phyloP scores from a whole-genome alignment of 2,888 invertebrate genomes.

The Drepana falcataria region DNA sequence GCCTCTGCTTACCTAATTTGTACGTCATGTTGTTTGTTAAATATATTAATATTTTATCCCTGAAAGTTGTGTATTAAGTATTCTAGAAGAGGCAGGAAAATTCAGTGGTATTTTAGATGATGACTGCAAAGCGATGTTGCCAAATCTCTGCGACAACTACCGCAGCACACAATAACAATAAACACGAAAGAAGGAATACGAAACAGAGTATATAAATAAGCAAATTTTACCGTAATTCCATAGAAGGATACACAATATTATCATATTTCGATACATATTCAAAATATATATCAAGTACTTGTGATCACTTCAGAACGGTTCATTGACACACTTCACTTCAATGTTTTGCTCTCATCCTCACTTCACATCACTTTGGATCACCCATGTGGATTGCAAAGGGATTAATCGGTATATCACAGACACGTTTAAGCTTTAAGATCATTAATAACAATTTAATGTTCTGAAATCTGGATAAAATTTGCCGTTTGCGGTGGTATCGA shows the following conservation, averaged over 20 bases:
- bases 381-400: constrained; percentile 1
- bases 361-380: constrained; percentile 18
- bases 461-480: constrained; percentile 39
- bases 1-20: no score
- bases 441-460: constrained; percentile 32
- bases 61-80: background rate
- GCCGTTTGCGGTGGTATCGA: constrained; percentile 48
- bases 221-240: constrained; percentile 47
- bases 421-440: constrained; percentile 17
- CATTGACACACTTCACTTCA: constrained; percentile 28
- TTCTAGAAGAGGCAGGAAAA: background rate
- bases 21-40: no score
- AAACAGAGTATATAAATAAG: background rate
- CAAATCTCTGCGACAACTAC: background rate
- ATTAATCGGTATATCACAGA: constrained; percentile 26
- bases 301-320: constrained; percentile 19
- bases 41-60: no score
- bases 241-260: constrained; percentile 41
- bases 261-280: constrained; percentile 38
- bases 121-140: background rate
- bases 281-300: constrained; percentile 4
- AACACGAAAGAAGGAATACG: background rate
- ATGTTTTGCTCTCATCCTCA: constrained; percentile 18
- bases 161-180: no score
- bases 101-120: background rate